A percentile compares a stretch with the other conserved stretches of the same genome.
Conservation (phyloP, 2,113 vertebrate genomes). For the Hippocampus zosterae region DNA sequence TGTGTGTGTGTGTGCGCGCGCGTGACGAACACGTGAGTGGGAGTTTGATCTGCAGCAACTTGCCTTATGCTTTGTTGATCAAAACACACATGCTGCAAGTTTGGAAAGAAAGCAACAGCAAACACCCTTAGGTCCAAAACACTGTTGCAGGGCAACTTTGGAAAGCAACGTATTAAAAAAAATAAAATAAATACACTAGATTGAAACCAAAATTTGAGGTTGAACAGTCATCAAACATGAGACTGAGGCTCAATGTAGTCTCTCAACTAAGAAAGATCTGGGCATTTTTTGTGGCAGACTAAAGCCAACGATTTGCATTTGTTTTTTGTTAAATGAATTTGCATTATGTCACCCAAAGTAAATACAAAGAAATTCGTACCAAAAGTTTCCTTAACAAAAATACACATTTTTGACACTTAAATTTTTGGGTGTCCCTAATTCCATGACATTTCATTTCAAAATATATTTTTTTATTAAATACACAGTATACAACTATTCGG, state of each 20-base stretch:
- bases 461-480: no score
- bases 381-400: no score
- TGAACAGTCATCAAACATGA: background rate
- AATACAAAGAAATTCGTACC: no score
- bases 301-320: no score
- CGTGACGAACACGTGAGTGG: background rate
- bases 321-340: no score
- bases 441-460: no score
- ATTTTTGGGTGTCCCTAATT: no score
- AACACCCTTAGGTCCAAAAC: slow-evolving; percentile 8
- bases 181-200: background rate
- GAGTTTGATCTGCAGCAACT: slow-evolving; percentile 52
- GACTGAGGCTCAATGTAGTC: background rate
- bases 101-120: slow-evolving; percentile 6
- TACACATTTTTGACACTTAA: no score
- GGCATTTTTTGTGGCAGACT: no score
- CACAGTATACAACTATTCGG: no score
- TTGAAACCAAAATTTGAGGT: background rate
- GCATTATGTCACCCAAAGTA: no score
- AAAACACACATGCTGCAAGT: slow-evolving; percentile 25
- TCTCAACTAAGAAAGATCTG: no score
- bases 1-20: background rate
- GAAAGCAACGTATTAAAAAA: background rate
- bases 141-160: background rate
- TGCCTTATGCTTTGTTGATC: slow-evolving; percentile 44